Evolutionary conservation across 1,140 invertebrate genomes (phyloP), one percentile per base, ranked within the genome.

Genomic region (Heliconius eleuchia): DNA sequence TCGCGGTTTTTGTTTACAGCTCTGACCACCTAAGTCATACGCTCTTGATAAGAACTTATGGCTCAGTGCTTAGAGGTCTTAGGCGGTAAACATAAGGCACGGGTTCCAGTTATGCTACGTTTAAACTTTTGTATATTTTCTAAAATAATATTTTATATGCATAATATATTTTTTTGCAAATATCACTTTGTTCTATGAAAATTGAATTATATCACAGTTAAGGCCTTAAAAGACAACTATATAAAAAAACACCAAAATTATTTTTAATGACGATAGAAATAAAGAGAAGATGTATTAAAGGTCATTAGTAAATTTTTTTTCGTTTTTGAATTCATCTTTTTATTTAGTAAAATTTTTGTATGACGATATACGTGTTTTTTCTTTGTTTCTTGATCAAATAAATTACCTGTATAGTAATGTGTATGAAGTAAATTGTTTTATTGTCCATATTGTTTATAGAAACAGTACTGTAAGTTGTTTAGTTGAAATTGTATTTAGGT

Each of bases 381-480:
- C 60, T 71, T 70, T 46, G 23, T 76, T 76, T 76, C 74, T 37
- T 75, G 39, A 70, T 46, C 55, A 34, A 52, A 52, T 52, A 6
- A 52, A 30, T 37, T 18, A n/a, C 23, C 39, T 66, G 19, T 72
- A 77, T 77, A 18, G 42, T 52, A 66, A 66, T 27, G 23, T 30
- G 13, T 55, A 23, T 52, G 8, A 71, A 79, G 73, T 73, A 71
- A 74, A 70, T 79, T 79, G 78, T 79, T 79, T 74, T 72, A 71
- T 77, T 34, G 23, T 66, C n/a, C 9, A 13, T 66, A 66, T 66
- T 60, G 57, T 60, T 60, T 23, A 9, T 60, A 46, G 16, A 19
- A 52, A 52, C 16, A 52, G 16, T 52, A 52, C 18, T 52, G 18
- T 52, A 57, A 23, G 13, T 57, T 57, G 8, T 57, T 57, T 57